These are phyloP conservation scores for Listronotus oregonensis DNA, from an alignment of 1,140 invertebrate genomes.

Conservation along the genomic window DNA sequence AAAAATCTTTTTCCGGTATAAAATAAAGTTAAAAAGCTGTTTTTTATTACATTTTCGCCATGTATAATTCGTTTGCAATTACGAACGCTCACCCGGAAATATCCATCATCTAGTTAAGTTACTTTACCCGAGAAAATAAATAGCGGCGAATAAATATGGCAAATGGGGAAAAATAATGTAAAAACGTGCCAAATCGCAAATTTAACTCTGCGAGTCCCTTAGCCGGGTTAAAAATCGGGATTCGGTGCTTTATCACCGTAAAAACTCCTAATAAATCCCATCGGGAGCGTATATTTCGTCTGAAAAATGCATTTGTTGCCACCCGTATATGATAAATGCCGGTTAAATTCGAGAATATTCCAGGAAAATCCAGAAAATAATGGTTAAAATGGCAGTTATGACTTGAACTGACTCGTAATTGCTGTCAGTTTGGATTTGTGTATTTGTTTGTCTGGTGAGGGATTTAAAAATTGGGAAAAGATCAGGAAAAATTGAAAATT, in stretches of 20 bases:
- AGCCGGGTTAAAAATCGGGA: constrained; percentile 6
- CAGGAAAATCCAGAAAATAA: background rate
- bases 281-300: constrained; percentile 11
- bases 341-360: constrained; percentile 3
- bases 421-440: constrained; percentile 7
- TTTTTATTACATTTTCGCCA: no score
- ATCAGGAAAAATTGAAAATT: no score
- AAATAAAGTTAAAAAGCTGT: no score
- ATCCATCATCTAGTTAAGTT: background rate
- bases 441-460: constrained; percentile 5
- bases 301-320: constrained; percentile 14
- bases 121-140: background rate
- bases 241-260: constrained; percentile 6
- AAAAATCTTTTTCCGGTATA: no score
- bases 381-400: constrained; percentile 13
- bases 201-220: background rate
- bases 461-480: background rate
- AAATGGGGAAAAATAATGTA: constrained; percentile 9
- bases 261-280: constrained; percentile 18
- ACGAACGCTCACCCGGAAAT: background rate
- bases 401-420: constrained; percentile 3
- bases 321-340: constrained; percentile 17
- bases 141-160: constrained; percentile 6
- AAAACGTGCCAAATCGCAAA: constrained; percentile 10
- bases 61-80: no score